Evolutionary conservation across 1,140 invertebrate species (phyloP).

Genomic region (Drosophila virilis): DNA sequence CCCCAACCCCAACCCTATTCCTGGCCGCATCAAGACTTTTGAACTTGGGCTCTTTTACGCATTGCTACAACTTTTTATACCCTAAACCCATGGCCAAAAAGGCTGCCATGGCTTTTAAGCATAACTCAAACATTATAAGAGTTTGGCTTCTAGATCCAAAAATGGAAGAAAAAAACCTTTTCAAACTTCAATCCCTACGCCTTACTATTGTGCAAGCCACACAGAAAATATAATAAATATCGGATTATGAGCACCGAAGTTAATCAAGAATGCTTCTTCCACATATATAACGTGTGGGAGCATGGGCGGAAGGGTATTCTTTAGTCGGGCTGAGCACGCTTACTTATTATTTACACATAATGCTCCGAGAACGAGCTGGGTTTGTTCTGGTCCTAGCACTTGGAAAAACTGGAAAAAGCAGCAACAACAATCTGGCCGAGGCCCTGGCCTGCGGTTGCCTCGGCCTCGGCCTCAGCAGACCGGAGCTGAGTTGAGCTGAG

Average conservation of each 20-base stretch:
- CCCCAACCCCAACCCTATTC: not conserved
- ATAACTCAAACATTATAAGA: no score
- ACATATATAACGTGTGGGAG: no score
- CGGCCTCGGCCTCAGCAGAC: slow-evolving; percentile 2
- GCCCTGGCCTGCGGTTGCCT: slow-evolving; percentile 31
- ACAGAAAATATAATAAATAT: no score
- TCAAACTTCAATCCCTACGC: no score
- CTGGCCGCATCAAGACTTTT: slow-evolving; percentile 47
- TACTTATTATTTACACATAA: slow-evolving; percentile 30
- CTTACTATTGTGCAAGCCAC: no score
- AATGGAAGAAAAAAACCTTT: no score
- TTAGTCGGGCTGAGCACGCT: not conserved
- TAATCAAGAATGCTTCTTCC: no score
- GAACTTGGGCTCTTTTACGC: slow-evolving; percentile 52
- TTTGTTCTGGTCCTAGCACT: slow-evolving; percentile 1
- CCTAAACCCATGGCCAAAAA: not conserved
- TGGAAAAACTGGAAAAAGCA: slow-evolving; percentile 9
- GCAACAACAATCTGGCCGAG: slow-evolving; percentile 9
- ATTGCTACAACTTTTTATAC: slow-evolving; percentile 10
- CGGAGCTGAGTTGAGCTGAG: not conserved
- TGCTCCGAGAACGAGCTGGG: not conserved
- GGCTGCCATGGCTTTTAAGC: not conserved
- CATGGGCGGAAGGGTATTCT: not conserved
- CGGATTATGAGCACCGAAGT: no score
- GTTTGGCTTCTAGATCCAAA: no score